Percentiles rank a stretch among this genome's conserved stretches.
Evolutionary conservation across 2,888 invertebrate species (phyloP).

Genomic region (Amphipoea lucens): DNA sequence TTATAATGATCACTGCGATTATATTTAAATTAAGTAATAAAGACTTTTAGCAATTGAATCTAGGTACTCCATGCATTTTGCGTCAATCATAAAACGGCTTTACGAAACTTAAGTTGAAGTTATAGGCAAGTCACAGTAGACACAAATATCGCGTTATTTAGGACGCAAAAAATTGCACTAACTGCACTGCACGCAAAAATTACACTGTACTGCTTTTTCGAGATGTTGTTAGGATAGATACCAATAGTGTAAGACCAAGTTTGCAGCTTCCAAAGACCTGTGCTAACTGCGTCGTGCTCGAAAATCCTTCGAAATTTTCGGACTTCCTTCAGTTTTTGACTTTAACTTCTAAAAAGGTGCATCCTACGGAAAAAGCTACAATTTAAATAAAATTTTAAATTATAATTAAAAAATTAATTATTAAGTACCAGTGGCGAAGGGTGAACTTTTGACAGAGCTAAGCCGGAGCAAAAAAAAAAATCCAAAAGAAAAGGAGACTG

Average conservation of each 20-base stretch:
- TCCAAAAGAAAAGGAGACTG: too few species aligned
- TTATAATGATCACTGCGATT: slow-evolving; percentile 48
- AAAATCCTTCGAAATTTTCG: neutral
- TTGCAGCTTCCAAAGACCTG: neutral
- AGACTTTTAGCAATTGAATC: neutral
- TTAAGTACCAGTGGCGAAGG: too few species aligned
- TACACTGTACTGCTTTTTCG: neutral
- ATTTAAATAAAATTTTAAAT: too few species aligned
- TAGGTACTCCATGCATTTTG: neutral
- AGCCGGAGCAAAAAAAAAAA: too few species aligned
- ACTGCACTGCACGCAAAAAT: too few species aligned
- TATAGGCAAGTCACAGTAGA: neutral
- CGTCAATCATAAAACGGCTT: neutral
- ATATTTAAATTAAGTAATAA: slow-evolving; percentile 20
- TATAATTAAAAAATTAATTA: too few species aligned
- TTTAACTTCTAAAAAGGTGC: too few species aligned
- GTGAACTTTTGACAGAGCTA: too few species aligned
- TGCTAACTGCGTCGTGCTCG: too few species aligned
- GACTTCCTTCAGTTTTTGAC: too few species aligned
- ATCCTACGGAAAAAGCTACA: too few species aligned
- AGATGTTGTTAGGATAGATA: neutral
- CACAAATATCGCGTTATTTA: neutral
- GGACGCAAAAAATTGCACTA: neutral
- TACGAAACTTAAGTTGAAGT: neutral
- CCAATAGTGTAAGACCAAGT: neutral